Conservation (phyloP, 2,797 vertebrate species). For the Percopsis omiscomaycus region DNA sequence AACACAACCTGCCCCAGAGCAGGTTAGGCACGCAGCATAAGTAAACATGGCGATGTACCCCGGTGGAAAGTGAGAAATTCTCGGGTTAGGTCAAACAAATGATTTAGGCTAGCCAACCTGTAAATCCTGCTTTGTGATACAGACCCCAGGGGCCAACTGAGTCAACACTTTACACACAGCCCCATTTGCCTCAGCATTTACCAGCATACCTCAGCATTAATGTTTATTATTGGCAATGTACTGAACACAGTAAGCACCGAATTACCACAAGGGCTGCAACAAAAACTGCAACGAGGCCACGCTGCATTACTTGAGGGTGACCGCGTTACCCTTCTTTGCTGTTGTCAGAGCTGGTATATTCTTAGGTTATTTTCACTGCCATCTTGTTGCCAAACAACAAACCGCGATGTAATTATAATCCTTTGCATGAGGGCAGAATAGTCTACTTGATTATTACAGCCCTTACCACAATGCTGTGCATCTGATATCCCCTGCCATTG, state of each 20-base stretch:
- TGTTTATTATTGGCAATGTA: constrained; percentile 34
- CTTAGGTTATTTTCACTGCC: neutral
- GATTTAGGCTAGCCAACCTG: too few relatives aligned
- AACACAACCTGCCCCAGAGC: too few relatives aligned
- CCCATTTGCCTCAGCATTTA: constrained; percentile 35
- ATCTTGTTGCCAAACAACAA: neutral
- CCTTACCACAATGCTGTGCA: neutral
- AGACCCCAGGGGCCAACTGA: constrained; percentile 48
- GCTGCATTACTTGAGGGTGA: neutral
- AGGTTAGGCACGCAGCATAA: too few relatives aligned
- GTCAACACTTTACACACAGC: constrained; percentile 31
- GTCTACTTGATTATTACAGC: neutral
- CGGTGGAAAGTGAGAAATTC: too few relatives aligned
- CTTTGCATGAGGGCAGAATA: neutral
- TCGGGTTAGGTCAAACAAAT: too few relatives aligned
- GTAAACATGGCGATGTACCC: too few relatives aligned
- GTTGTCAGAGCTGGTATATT: neutral
- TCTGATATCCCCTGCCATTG: neutral
- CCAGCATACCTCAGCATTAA: neutral
- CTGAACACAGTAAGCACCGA: constrained; percentile 15
- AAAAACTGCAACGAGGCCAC: neutral
- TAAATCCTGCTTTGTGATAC: neutral
- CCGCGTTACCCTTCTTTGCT: neutral
- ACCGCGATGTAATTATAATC: neutral
- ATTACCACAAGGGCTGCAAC: neutral